Evolutionary conservation across 2,888 invertebrate species (phyloP), one percentile per base, ranked within the genome.

Genomic region (Agonopterix alstromeriana): DNA sequence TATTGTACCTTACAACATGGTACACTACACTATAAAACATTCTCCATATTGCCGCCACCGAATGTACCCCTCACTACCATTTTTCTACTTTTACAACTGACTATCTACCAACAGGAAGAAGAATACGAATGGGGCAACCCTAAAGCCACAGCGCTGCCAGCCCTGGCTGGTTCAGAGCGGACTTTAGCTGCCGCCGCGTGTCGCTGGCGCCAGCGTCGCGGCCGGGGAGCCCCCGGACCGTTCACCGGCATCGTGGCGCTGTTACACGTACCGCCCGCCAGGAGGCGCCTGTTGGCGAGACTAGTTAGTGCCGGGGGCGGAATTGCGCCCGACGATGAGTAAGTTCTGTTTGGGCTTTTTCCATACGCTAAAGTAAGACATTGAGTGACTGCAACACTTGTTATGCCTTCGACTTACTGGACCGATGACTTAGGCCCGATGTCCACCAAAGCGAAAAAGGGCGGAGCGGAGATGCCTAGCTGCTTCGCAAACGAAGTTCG

Each of bases 121-220:
- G 90, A 92, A 0, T 96, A 90, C 74, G 97, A 97, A 72, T 97
- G 95, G 93, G 97, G 97, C 2, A 96, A 96, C 74, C 93, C 94
- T 0, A 75, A 79, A 46, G 92, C 93, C 0, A 89, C 90, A 0
- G 80, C 77, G 2, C 79, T 85, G 0, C 89, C 91, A 0, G 70
- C 87, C 0, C 69, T 92, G 2, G 64, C 86, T 35, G 56, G 82
- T 43, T 55, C 76, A 0, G 90, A 91, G 55, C 82, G 82, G 2
- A 66, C 75, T 0, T 83, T 93, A 9, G 92, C 91, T 0, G 73
- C 79, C 1, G 92, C 93, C 0, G 92, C 92, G 2, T 78, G 92
- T 64, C 90, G 91, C 54, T 97, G 96, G 96, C 90, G 96, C 1
- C 76, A 84, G 0, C 77, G 82, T 11, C 88, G 91, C 51, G 82